These are phyloP conservation scores for Xerus inauris DNA, from an alignment of 2,113 vertebrate species.

Conservation along the genomic window DNA sequence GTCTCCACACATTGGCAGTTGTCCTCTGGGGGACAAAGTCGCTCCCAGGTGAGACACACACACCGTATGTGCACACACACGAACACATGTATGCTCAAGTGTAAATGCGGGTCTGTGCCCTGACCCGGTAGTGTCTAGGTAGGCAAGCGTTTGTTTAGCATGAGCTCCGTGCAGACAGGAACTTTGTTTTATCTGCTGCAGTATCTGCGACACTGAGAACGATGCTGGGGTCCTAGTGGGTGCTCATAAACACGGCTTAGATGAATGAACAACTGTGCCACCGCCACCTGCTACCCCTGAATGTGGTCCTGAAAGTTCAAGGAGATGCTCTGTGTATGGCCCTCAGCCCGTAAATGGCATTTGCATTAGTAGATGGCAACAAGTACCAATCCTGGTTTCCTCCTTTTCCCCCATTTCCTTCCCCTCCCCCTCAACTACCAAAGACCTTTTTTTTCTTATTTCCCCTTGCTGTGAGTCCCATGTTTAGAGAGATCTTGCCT, in stretches of 20 bases:
- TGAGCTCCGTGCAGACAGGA: neutral
- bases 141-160: neutral
- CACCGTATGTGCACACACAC: neutral
- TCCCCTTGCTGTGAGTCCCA: neutral
- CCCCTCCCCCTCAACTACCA: neutral
- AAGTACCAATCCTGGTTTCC: neutral
- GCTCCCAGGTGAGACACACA: neutral
- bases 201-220: neutral
- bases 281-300: accelerated
- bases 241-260: neutral
- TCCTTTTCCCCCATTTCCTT: neutral
- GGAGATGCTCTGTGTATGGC: too few species aligned
- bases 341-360: too few species aligned
- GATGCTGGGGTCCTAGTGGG: neutral
- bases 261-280: too few species aligned
- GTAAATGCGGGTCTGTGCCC: too few species aligned
- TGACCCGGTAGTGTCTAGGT: accelerated
- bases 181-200: neutral
- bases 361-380: neutral
- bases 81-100: neutral
- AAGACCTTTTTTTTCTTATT: neutral
- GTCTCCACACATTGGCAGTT: neutral
- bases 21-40: neutral
- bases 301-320: neutral
- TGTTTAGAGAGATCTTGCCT: neutral